Evolutionary conservation across 2,113 vertebrate species (phyloP).

Genomic region (Osmerus mordax): DNA sequence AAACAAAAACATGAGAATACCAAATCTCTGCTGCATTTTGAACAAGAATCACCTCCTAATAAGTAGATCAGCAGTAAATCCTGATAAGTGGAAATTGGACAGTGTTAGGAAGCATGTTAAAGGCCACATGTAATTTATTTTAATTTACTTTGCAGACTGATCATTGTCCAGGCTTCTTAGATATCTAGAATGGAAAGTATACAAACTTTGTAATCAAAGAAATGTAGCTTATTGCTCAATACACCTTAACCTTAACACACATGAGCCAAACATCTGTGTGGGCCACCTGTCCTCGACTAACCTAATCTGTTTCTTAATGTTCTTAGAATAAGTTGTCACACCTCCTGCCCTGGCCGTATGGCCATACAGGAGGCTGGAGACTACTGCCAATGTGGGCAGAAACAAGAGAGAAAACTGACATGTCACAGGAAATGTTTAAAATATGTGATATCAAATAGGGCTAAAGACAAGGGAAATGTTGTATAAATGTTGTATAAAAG

Average conservation of each 20-base stretch:
- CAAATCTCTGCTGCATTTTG: too few relatives aligned
- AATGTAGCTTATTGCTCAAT: conserved; percentile 38
- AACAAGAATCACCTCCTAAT: neutral
- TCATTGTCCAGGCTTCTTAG: too few relatives aligned
- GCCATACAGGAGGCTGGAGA: neutral
- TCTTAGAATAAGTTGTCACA: conserved; percentile 52
- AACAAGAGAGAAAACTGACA: too few relatives aligned
- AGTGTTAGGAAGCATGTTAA: too few relatives aligned
- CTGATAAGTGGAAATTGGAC: neutral
- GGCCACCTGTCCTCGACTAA: conserved; percentile 57
- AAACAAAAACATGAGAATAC: too few relatives aligned
- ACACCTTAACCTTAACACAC: conserved; percentile 43
- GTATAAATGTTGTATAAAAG: too few relatives aligned
- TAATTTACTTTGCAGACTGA: neutral
- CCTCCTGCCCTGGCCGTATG: conserved; percentile 33
- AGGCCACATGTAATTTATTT: neutral
- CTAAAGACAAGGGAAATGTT: too few relatives aligned
- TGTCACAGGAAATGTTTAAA: too few relatives aligned
- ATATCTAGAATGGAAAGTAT: conserved; percentile 43
- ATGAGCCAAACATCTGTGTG: conserved; percentile 57
- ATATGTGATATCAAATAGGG: too few relatives aligned
- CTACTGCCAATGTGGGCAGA: too few relatives aligned
- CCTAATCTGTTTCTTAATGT: conserved; percentile 55
- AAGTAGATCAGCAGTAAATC: conserved; percentile 1
- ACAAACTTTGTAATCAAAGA: conserved; percentile 66